Evolutionary conservation across 2,888 invertebrate genomes (phyloP), one percentile per base, ranked within the genome.

Genomic region (Sinopyrophorus schimmeli): DNA sequence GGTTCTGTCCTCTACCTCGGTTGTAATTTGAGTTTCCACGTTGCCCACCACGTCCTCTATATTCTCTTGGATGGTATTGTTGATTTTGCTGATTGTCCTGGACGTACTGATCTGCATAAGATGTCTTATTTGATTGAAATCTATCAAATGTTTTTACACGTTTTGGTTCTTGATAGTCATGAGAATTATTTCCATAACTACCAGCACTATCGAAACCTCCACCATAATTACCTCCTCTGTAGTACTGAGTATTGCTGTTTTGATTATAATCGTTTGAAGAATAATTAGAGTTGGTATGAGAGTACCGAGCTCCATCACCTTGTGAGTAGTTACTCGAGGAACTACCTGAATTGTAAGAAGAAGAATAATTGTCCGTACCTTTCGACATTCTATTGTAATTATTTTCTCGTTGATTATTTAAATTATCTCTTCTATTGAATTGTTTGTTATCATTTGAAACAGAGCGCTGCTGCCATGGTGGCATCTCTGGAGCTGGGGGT

Each of bases 401-500:
- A n/a, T 30, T 27, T 27, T 18, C 27, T 14, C 7, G 9, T 0
- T 20, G 48, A 18, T 65, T 58, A 9, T 67, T 61, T 4, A 67
- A 48, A 10, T 66, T 59, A n/a, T 64, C 62, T n/a, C 60, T 47
- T 16, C 53, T 30, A 20, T 57, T 49, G n/a, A n/a, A n/a, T n/a
- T n/a, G n/a, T n/a, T n/a, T n/a, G n/a, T n/a, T n/a, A n/a, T n/a
- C n/a, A n/a, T n/a, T n/a, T n/a, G n/a, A n/a, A n/a, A n/a, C n/a
- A 1, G 77, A 75, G 21, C 81, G 76, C 64, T 92, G 89, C 65
- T 87, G 85, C 92, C 96, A 97, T 0, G 92, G 86, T 0, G 97
- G 97, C 94, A 97, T 96, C 76, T 97, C 97, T 0, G 95, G 95
- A 0, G 95, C 93, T 0, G 97, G 97, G 0, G 92, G 87, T 53